phyloP scores from a whole-genome alignment of 2,113 vertebrate species.

The Poeciliopsis occidentalis region DNA sequence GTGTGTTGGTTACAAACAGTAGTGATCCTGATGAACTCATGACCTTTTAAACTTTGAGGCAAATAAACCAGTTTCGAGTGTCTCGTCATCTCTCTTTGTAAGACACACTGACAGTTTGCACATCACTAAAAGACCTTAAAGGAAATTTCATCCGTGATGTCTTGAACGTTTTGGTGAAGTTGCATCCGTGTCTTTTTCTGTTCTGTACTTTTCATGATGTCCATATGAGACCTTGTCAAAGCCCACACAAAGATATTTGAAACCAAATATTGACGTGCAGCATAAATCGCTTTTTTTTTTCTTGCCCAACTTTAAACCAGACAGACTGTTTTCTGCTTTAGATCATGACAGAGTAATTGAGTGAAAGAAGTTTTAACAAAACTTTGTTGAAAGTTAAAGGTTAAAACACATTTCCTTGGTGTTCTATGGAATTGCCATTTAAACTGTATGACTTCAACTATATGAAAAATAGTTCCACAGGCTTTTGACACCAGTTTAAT shows the following conservation, averaged over 20 bases:
- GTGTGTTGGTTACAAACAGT: constrained; percentile 12
- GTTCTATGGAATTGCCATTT: not conserved
- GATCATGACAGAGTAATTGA: not conserved
- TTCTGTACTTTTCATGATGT: not conserved
- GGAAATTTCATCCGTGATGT: not conserved
- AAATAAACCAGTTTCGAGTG: constrained; percentile 29
- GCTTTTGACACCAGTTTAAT: not conserved
- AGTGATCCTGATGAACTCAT: constrained; percentile 21
- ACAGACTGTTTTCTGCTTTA: not conserved
- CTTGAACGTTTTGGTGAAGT: not conserved
- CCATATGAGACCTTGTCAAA: not conserved
- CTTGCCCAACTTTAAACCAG: not conserved
- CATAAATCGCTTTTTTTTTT: not conserved
- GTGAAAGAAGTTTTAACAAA: too few relatives aligned
- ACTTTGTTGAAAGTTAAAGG: too few relatives aligned
- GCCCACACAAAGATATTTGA: not conserved
- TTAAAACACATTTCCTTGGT: not conserved
- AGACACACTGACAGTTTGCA: not conserved
- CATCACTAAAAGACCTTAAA: not conserved
- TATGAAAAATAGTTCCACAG: not conserved
- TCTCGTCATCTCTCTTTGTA: not conserved
- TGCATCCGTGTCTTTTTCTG: not conserved
- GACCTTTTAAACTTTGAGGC: constrained; percentile 41
- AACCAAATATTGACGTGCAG: not conserved
- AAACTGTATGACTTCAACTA: not conserved